Conservation (phyloP, 1,140 invertebrate species). For the Macrobrachium rosenbergii region DNA sequence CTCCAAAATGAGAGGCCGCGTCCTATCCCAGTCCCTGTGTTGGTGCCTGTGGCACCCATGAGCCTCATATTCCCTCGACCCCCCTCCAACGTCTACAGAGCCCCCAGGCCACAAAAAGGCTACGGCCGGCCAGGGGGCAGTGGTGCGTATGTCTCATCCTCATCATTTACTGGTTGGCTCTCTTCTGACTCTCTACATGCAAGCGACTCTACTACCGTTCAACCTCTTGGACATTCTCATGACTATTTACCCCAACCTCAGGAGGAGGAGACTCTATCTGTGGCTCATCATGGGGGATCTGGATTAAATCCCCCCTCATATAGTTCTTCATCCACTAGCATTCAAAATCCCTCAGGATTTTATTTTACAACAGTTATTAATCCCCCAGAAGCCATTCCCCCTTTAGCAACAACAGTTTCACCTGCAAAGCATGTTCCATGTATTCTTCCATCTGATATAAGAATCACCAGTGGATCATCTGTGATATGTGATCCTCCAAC, state of each 20-base stretch:
- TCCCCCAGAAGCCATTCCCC: too few species aligned
- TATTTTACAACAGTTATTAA: neutral
- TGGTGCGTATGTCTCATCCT: constrained; percentile 18
- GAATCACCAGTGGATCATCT: too few species aligned
- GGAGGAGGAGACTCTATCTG: neutral
- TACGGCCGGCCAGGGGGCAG: constrained; percentile 21
- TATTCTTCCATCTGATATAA: too few species aligned
- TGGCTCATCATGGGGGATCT: neutral
- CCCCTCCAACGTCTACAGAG: constrained; percentile 12
- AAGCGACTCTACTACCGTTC: neutral
- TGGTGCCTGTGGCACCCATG: constrained; percentile 21
- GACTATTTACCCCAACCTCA: constrained; percentile 4
- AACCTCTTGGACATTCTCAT: neutral
- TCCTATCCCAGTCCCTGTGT: neutral
- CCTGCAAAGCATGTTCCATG: too few species aligned
- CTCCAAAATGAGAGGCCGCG: neutral
- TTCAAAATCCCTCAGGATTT: neutral
- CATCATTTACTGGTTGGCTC: constrained; percentile 9
- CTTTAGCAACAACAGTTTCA: too few species aligned
- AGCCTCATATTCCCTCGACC: constrained; percentile 1
- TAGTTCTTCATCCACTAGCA: neutral
- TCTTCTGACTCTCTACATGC: constrained; percentile 3
- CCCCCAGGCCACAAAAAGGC: constrained; percentile 18
- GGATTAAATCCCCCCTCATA: neutral
- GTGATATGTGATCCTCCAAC: neutral